These are phyloP conservation scores for Hydropsyche betteni DNA, from an alignment of 2,888 invertebrate genomes.

Conservation along the genomic window DNA sequence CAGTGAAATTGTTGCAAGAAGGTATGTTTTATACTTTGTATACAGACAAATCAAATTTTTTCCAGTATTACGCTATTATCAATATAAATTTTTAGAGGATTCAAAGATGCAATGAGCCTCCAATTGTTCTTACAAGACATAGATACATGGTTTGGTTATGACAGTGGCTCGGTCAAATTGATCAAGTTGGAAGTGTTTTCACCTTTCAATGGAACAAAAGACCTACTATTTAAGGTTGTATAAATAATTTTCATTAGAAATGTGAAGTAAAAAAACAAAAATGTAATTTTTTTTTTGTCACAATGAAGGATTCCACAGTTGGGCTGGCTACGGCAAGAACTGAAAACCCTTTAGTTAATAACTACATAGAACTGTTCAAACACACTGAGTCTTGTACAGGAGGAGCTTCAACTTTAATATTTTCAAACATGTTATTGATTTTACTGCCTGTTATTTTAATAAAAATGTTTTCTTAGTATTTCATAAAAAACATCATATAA, in stretches of 20 bases:
- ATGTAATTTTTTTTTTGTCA: constrained; percentile 10
- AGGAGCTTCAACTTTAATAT: not conserved
- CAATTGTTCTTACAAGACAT: constrained; percentile 60
- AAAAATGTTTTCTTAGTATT: too few relatives aligned
- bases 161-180: constrained; percentile 56
- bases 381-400: constrained; percentile 58
- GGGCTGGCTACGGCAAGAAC: constrained; percentile 64
- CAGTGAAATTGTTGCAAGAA: constrained; percentile 68
- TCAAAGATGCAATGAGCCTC: constrained; percentile 57
- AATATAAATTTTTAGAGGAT: constrained; percentile 55
- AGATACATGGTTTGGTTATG: constrained; percentile 66
- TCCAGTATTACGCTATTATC: too few relatives aligned
- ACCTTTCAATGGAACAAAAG: constrained; percentile 62
- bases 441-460: too few relatives aligned
- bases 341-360: constrained; percentile 61
- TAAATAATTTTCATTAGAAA: constrained; percentile 35
- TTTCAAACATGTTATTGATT: not conserved
- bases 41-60: too few relatives aligned
- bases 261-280: not conserved
- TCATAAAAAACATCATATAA: too few relatives aligned
- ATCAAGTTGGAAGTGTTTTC: constrained; percentile 69
- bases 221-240: constrained; percentile 69
- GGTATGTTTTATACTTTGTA: constrained; percentile 54
- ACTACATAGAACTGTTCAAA: constrained; percentile 67
- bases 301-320: constrained; percentile 64